A percentile compares a stretch with the other conserved stretches of the same genome.
phyloP scores from a whole-genome alignment of 2,113 vertebrate species.

The Dicerorhinus sumatrensis region DNA sequence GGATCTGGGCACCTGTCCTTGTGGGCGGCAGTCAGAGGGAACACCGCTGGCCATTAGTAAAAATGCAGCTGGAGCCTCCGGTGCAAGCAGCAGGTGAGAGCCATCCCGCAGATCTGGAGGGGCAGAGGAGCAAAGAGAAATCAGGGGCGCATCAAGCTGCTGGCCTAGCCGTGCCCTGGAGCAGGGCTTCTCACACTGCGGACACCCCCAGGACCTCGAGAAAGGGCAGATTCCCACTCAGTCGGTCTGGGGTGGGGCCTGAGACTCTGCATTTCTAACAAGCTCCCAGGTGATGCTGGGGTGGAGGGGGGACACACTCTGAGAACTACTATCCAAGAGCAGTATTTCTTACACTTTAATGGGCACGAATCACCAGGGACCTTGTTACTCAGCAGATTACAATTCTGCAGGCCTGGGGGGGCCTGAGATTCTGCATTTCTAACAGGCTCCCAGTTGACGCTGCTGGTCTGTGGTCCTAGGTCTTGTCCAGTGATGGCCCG shows the following conservation, averaged over 20 bases:
- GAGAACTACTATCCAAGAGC: not conserved
- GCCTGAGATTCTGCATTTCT: not conserved
- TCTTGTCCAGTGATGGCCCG: not conserved
- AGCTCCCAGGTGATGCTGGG: not conserved
- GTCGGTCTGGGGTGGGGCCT: not conserved
- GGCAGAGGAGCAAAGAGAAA: not conserved
- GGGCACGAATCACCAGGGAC: not conserved
- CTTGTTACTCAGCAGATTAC: not conserved
- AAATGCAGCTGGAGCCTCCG: constrained; percentile 88
- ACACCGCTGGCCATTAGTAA: constrained; percentile 78
- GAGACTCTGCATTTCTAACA: not conserved
- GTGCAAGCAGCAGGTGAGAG: constrained; percentile 90
- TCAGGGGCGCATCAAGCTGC: not conserved
- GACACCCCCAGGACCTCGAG: not conserved
- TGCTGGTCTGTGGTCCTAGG: not conserved
- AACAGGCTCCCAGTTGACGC: fast-evolving
- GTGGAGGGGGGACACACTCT: not conserved
- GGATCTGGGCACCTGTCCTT: not conserved
- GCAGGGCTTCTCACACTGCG: fast-evolving
- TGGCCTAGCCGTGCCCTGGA: fast-evolving
- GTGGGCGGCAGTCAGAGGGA: not conserved
- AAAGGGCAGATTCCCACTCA: not conserved
- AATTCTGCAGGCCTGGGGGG: not conserved
- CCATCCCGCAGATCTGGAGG: constrained; percentile 90
- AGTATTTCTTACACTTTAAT: not conserved